Conservation (phyloP, 1,140 invertebrate species). For the Aphidius gifuensis region DNA sequence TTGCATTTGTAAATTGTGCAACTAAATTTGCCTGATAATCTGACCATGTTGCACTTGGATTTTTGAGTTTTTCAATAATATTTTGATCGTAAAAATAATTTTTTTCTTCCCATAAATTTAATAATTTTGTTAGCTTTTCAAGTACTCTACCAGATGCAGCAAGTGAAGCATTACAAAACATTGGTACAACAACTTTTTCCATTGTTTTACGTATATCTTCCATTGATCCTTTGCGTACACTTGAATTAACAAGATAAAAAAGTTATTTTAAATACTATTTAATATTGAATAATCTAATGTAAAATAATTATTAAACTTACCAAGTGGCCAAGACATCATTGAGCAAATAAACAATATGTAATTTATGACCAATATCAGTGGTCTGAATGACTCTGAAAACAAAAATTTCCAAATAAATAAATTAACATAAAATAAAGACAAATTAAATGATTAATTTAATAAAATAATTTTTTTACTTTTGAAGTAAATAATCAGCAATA, state of each 20-base stretch:
- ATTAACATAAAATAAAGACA: constrained; percentile 10
- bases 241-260: constrained; percentile 51
- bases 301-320: constrained; percentile 61
- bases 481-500: constrained; percentile 79
- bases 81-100: constrained; percentile 86
- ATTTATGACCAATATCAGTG: constrained; percentile 81
- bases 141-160: constrained; percentile 83
- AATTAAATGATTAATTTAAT: background rate
- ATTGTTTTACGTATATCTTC: constrained; percentile 82
- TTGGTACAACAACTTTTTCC: constrained; percentile 91
- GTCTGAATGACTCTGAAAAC: constrained; percentile 73
- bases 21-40: constrained; percentile 82
- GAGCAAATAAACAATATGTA: constrained; percentile 96
- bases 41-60: constrained; percentile 74
- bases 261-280: constrained; percentile 15
- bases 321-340: constrained; percentile 98
- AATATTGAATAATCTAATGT: constrained; percentile 1
- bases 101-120: constrained; percentile 94
- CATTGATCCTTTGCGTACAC: constrained; percentile 90
- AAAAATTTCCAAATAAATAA: constrained; percentile 43
- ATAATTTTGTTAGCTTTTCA: constrained; percentile 84
- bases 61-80: constrained; percentile 81
- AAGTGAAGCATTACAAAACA: constrained; percentile 89
- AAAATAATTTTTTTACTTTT: constrained; percentile 61
- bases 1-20: constrained; percentile 71